Base-by-base conservation (phyloP, 2,888 invertebrate genomes). In the Gasteruption jaculator region DNA sequence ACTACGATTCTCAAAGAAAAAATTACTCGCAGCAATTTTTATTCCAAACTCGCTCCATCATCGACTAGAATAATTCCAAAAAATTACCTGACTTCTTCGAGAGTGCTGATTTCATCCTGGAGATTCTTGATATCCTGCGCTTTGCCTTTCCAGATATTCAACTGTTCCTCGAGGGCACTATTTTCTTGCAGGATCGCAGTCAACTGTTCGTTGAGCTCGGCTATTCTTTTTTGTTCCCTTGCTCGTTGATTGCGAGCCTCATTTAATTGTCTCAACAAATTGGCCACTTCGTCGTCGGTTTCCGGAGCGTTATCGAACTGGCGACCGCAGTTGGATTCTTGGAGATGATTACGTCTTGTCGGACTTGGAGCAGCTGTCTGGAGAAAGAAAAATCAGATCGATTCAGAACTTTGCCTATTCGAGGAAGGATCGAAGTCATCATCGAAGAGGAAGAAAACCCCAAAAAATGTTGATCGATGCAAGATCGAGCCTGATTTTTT, bases 41-140 rank as follows among this genome's bases (percentile, higher is more conserved):
- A n/a, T n/a, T n/a, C n/a, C n/a, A n/a, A n/a, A n/a, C n/a, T n/a
- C n/a, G n/a, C n/a, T n/a, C n/a, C n/a, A n/a, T n/a, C n/a, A n/a
- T n/a, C n/a, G n/a, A n/a, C n/a, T n/a, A n/a, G n/a, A n/a, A n/a
- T n/a, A n/a, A n/a, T n/a, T n/a, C n/a, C n/a, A n/a, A n/a, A n/a
- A n/a, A 39, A 68, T 67, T 74, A 87, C 86, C 88, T 81, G 54
- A 89, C 86, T 85, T 90, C 89, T 65, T 90, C 89, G 54, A 89
- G 76, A 51, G 86, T 84, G 39, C 81, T 83, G 58, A 90, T 80
- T 69, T 90, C 90, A 60, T 90, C 89, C 55, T 90, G 88, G 72
- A 86, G 80, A 38, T 82, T 85, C 67, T 86, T 87, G 66, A 87
- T 83, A 61, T 87, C 86, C 53, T 86, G 83, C 37, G 85, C 86